These are phyloP conservation scores for Callyntrura guangdongensis DNA, from an alignment of 2,888 invertebrate species.

Conservation along the genomic window DNA sequence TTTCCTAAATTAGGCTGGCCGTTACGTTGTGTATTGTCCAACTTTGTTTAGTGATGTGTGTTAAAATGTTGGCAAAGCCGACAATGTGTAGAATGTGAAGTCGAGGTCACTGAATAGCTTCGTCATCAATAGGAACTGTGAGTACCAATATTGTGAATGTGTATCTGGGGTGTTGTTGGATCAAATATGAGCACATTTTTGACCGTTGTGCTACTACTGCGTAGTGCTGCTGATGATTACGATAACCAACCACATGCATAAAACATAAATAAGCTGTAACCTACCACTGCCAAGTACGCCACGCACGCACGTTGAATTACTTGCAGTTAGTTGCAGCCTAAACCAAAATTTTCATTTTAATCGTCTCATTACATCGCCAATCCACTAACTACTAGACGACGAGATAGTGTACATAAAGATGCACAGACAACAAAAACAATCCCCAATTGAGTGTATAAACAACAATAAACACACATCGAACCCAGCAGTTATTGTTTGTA, in stretches of 20 bases:
- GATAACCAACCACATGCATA: neutral
- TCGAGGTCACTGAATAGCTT: constrained; percentile 58
- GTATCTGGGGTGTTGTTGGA: neutral
- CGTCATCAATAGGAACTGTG: neutral
- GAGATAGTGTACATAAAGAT: neutral
- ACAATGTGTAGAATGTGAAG: constrained; percentile 13
- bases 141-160: neutral
- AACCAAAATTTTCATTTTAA: neutral
- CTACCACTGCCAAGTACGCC: neutral
- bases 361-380: neutral
- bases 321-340: neutral
- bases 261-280: neutral
- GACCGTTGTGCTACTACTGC: neutral
- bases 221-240: neutral
- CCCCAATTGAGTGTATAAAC: neutral
- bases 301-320: neutral
- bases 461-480: neutral
- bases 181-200: neutral
- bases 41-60: neutral
- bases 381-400: neutral
- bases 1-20: neutral
- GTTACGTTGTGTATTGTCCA: constrained; percentile 14
- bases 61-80: constrained; percentile 6
- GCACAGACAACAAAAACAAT: neutral
- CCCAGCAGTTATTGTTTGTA: neutral